These are phyloP conservation scores for Syngnathoides biaculeatus DNA, from an alignment of 2,113 vertebrate genomes.

Conservation along the genomic window DNA sequence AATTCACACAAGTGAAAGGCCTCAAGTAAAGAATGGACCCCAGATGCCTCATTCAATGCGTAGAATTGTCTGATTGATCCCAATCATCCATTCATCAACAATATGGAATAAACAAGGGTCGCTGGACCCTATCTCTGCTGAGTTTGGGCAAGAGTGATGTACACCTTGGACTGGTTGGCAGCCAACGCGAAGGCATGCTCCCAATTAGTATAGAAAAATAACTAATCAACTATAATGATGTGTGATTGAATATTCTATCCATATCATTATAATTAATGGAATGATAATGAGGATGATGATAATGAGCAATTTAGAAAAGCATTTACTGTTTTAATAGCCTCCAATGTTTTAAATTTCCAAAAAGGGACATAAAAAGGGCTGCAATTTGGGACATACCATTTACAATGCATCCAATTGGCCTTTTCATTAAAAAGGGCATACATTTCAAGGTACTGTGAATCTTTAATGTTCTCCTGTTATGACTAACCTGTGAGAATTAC, in stretches of 20 bases:
- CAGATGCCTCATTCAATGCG: background rate
- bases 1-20: background rate
- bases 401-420: background rate
- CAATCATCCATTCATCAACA: background rate
- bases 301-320: background rate
- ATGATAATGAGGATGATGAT: background rate
- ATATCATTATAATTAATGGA: background rate
- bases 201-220: background rate
- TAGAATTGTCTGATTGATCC: background rate
- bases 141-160: background rate
- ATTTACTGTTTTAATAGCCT: background rate
- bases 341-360: background rate
- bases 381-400: background rate
- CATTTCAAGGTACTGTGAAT: background rate
- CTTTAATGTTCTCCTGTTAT: background rate
- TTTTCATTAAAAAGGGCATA: background rate
- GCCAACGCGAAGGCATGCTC: background rate
- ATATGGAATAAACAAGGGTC: background rate
- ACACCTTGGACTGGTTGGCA: background rate
- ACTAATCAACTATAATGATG: background rate
- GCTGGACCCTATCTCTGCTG: background rate
- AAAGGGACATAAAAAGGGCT: background rate
- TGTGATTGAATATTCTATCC: background rate
- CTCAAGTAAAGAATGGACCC: background rate
- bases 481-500: background rate